These are phyloP conservation scores for Clistopyga incitator DNA, from an alignment of 2,888 invertebrate genomes.

Conservation along the genomic window DNA sequence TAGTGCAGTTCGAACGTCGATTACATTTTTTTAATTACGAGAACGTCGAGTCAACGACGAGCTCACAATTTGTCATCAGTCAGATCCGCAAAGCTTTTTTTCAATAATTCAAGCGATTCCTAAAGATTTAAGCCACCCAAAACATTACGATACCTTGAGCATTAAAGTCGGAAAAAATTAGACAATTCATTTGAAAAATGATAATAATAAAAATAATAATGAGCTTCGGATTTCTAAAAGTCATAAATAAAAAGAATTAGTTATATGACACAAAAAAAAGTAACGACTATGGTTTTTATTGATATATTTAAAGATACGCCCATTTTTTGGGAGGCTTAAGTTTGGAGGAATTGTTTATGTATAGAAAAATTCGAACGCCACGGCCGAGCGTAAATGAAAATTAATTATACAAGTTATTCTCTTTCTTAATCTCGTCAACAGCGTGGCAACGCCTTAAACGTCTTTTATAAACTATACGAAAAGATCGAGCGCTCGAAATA, in stretches of 20 bases:
- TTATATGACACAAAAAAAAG: neutral
- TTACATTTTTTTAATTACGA: neutral
- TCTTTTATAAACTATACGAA: constrained; percentile 80
- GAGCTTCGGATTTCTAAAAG: no score
- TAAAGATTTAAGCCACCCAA: no score
- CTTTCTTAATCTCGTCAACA: constrained; percentile 72
- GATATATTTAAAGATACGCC: no score
- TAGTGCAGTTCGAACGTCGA: constrained; percentile 19
- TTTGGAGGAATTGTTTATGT: no score
- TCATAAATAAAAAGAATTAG: no score
- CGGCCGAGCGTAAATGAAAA: constrained; percentile 73
- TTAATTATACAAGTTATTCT: constrained; percentile 58
- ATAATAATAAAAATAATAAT: no score
- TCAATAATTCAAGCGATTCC: neutral
- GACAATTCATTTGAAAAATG: no score
- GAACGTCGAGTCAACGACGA: constrained; percentile 36
- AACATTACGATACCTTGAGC: no score
- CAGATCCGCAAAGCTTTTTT: constrained; percentile 45
- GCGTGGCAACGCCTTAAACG: constrained; percentile 74
- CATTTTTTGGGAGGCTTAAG: no score
- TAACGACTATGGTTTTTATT: constrained; percentile 2
- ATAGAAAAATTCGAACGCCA: constrained; percentile 75
- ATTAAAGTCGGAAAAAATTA: no score
- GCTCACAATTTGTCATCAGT: constrained; percentile 41
- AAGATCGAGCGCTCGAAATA: constrained; percentile 73